Evolutionary conservation across 2,797 vertebrate species (phyloP).

Genomic region (Eulemur coronatus): DNA sequence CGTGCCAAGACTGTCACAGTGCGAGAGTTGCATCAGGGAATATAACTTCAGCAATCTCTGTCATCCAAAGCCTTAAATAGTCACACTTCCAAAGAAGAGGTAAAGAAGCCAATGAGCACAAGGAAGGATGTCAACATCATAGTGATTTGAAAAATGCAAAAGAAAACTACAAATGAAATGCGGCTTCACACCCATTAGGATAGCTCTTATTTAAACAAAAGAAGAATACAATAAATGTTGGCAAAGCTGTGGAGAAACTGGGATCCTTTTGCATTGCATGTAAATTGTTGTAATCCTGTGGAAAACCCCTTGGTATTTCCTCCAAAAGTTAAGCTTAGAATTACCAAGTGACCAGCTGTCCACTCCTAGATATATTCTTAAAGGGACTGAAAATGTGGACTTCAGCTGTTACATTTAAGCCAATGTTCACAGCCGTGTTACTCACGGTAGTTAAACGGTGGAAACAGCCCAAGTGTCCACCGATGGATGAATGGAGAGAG

Average conservation of each 20-base stretch:
- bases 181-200: not conserved
- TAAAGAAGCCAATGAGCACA: not conserved
- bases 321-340: no score
- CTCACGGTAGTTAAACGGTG: not conserved
- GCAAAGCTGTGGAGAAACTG: no score
- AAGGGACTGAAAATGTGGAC: not conserved
- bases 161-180: not conserved
- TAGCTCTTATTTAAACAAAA: no score
- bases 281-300: not conserved
- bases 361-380: not conserved
- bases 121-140: not conserved
- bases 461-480: not conserved
- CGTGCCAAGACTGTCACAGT: not conserved
- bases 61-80: not conserved
- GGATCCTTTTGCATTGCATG: not conserved
- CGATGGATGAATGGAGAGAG: not conserved
- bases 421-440: not conserved
- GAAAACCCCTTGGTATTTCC: not conserved
- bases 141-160: not conserved
- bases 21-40: rapidly evolving
- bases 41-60: not conserved
- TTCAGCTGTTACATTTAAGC: not conserved
- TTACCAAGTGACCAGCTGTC: no score
- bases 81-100: not conserved
- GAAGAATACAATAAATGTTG: no score